These are phyloP conservation scores for Poeciliopsis turneri DNA, from an alignment of 2,797 vertebrate genomes.

Conservation along the genomic window DNA sequence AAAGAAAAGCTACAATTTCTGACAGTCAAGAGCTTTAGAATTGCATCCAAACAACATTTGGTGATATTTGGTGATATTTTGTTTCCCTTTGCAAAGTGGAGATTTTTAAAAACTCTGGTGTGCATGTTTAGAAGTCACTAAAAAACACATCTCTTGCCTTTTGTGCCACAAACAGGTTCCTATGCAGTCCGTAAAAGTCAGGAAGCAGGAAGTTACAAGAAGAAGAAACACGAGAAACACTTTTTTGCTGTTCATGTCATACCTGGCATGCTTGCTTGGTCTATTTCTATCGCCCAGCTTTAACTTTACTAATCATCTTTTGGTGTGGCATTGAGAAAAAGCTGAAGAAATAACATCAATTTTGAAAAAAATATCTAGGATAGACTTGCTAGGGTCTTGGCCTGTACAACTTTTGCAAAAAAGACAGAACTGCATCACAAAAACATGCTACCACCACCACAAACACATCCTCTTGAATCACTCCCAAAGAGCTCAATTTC, in stretches of 20 bases:
- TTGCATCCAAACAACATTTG: background rate
- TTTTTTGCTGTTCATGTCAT: background rate
- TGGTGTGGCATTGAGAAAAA: background rate
- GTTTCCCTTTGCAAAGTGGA: background rate
- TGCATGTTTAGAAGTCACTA: background rate
- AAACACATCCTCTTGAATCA: slow-evolving; percentile 59
- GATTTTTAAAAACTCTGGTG: background rate
- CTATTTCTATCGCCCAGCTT: background rate
- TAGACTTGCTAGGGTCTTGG: background rate
- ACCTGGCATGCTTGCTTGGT: background rate
- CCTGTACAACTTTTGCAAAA: background rate
- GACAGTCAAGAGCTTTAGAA: background rate
- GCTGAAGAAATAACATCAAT: background rate
- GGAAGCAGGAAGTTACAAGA: background rate
- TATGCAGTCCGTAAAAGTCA: background rate
- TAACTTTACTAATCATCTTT: background rate
- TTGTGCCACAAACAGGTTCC: background rate
- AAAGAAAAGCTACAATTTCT: background rate
- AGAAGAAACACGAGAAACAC: no score
- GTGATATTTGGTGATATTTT: background rate
- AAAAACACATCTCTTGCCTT: background rate
- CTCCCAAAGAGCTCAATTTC: slow-evolving; percentile 30
- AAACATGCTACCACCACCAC: slow-evolving; percentile 5
- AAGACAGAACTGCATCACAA: background rate
- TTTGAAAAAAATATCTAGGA: background rate